A percentile compares a stretch with the other conserved stretches of the same genome.
These are phyloP conservation scores for Sparus aurata DNA, from an alignment of 2,797 vertebrate genomes.

Conservation along the genomic window DNA sequence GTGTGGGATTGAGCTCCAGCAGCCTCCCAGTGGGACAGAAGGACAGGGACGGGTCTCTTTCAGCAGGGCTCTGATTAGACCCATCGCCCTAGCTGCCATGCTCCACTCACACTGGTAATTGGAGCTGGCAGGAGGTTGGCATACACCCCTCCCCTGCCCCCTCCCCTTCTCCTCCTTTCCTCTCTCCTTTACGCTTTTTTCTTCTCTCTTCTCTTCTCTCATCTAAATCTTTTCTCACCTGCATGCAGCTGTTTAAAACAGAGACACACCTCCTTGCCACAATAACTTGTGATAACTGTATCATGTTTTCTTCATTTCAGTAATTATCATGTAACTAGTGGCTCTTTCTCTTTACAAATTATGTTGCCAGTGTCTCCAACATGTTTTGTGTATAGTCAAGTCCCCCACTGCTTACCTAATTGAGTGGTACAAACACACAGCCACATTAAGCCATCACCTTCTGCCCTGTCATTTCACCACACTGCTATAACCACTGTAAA, in stretches of 20 bases:
- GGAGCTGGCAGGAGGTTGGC: slow-evolving; percentile 88
- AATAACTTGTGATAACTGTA: slow-evolving; percentile 40
- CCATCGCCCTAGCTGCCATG: slow-evolving; percentile 83
- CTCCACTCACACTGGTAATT: slow-evolving; percentile 87
- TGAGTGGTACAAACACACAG: slow-evolving; percentile 52
- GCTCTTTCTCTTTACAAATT: slow-evolving; percentile 39
- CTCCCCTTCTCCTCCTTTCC: slow-evolving; percentile 51
- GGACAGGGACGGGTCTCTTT: slow-evolving; percentile 83
- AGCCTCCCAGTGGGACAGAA: slow-evolving; percentile 80
- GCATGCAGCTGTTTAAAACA: slow-evolving; percentile 38
- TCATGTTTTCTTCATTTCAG: slow-evolving; percentile 52
- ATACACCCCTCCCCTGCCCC: slow-evolving; percentile 72
- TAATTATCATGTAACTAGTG: slow-evolving; percentile 37
- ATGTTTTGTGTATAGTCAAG: slow-evolving; percentile 42
- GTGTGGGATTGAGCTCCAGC: slow-evolving; percentile 77
- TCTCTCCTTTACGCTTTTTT: slow-evolving; percentile 42
- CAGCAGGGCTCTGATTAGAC: slow-evolving; percentile 88
- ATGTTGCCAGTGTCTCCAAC: slow-evolving; percentile 32
- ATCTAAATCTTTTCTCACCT: slow-evolving; percentile 67
- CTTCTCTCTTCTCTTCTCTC: slow-evolving; percentile 40
- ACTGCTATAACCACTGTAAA: slow-evolving; percentile 45
- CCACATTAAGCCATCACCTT: slow-evolving; percentile 37
- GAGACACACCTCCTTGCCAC: slow-evolving; percentile 41
- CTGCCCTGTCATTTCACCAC: slow-evolving; percentile 37
- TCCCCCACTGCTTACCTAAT: slow-evolving; percentile 63